Base-by-base conservation (phyloP, 2,797 vertebrate genomes). In the Esox masquinongy region DNA sequence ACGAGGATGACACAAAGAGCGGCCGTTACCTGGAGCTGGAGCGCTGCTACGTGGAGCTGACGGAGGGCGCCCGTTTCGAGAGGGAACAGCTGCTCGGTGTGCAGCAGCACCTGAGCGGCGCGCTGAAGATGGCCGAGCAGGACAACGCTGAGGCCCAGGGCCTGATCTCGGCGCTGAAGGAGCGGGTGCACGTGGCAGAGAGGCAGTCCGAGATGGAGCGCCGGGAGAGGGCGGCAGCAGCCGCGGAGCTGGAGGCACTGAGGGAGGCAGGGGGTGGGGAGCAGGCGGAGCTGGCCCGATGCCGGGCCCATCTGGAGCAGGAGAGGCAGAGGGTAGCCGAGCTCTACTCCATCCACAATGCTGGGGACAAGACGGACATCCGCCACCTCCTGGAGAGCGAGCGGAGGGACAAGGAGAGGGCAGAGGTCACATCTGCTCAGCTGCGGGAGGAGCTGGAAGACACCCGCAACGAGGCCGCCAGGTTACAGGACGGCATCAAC, bases 91-190 rank as follows among this genome's bases (percentile, higher is more conserved):
- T 97, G 4, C 85, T 97, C 0, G 96, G 95, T 0, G 95, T 96
- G 53, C 96, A 97, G 87, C 96, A 96, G 84, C 95, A 96, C 69
- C 72, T 97, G 22, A 97, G 95, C 84, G 95, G 95, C 73, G 95
- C 96, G 0, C 81, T 97, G 76, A 96, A 97, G 84, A 95, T 96
- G 95, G 95, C 96, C 0, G 96, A 96, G 61, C 95, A 96, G 72
- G 96, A 97, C 84, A 95, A 96, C 71, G 95, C 95, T 56, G 96
- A 96, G 71, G 94, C 95, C 0, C 95, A 97, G 17, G 95, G 95
- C 69, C 92, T 97, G 87, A 95, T 96, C 49, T 92, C 93, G 2
- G 95, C 94, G 0, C 87, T 97, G 50, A 96, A 96, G 74, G 96
- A 97, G 31, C 92, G 96, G 11, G 95, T 95, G 74, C 95, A 95